Evolutionary conservation across 2,113 vertebrate species (phyloP), one percentile per base, ranked within the genome.

Genomic region (Phylloscopus trochilus): DNA sequence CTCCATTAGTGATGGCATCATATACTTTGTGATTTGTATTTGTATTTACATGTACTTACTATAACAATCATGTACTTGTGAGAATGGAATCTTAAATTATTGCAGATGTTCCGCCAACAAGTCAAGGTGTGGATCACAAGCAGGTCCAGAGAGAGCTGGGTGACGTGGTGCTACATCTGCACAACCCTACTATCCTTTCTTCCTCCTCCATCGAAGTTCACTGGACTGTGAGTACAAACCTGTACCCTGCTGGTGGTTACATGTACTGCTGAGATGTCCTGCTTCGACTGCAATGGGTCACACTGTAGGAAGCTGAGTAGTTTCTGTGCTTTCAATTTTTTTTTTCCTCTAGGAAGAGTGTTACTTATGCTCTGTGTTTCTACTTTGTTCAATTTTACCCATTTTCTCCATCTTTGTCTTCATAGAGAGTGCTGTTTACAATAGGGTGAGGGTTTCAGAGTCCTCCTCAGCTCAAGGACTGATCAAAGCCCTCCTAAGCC

Each of bases 181-280:
- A 99, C 97, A 99, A 99, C 95, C 99, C 99, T 24, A 99, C 99
- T 75, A 99, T 99, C 91, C 99, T 99, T 85, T 99, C 99, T 27
- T 99, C 99, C 19, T 99, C 99, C 10, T 99, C 99, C 7, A 98
- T 99, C 44, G 98, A 99, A 97, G 98, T 99, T 82, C 99, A 99
- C 79, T 99, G 99, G 99, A 99, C 99, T n/a, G 99, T 99, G 97
- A 99, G 99, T 98, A 93, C 43, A 76, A 37, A 12, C 59, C 51
- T 20, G 13, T 46, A 1, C 74, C 39, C 16, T 31, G 30, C 63
- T 66, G 24, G 8, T 67, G 44, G 9, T 58, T 49, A 4, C 49
- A 7, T 11, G 23, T 37, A 3, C 27, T 70, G 64, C 39, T 90
- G 51, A 39, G 41, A 31, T 62, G 33, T 33, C 14, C 83, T 46